These are phyloP conservation scores for Danaus chrysippus DNA, from an alignment of 2,888 invertebrate genomes.

Conservation along the genomic window DNA sequence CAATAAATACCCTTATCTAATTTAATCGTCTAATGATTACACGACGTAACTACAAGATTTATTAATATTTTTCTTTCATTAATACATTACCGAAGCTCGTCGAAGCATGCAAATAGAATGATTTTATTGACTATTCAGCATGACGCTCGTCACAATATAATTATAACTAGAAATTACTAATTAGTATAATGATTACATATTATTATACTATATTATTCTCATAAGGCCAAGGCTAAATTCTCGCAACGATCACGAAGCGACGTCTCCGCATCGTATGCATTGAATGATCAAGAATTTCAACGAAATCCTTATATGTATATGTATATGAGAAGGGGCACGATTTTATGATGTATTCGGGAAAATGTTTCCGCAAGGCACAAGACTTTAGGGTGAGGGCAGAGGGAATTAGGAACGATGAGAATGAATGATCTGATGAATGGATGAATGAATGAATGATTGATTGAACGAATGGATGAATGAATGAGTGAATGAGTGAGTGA, in stretches of 20 bases:
- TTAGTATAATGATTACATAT: slow-evolving; percentile 73
- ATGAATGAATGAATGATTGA: slow-evolving; percentile 25
- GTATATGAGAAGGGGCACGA: slow-evolving; percentile 29
- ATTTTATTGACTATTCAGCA: slow-evolving; percentile 72
- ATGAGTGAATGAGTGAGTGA: slow-evolving; percentile 19
- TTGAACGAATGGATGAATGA: slow-evolving; percentile 25
- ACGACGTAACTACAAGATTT: slow-evolving; percentile 76
- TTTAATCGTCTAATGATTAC: slow-evolving; percentile 74
- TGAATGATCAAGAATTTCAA: slow-evolving; percentile 16
- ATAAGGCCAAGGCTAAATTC: slow-evolving; percentile 80
- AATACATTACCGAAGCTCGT: slow-evolving; percentile 80
- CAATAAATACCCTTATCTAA: slow-evolving; percentile 78
- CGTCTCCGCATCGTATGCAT: slow-evolving; percentile 60
- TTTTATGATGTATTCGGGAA: slow-evolving; percentile 32
- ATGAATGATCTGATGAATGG: slow-evolving; percentile 15
- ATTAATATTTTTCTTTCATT: slow-evolving; percentile 47
- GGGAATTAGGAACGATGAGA: slow-evolving; percentile 16
- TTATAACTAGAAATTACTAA: slow-evolving; percentile 55
- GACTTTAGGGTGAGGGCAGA: slow-evolving; percentile 47
- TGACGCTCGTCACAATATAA: slow-evolving; percentile 63
- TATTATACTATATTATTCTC: slow-evolving; percentile 68
- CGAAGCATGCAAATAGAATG: slow-evolving; percentile 79
- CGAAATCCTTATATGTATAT: slow-evolving; percentile 18
- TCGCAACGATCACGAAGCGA: slow-evolving; percentile 72
- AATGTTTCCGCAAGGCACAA: slow-evolving; percentile 65